These are phyloP conservation scores for Phortica okadai DNA, from an alignment of 2,888 invertebrate species.

Conservation along the genomic window DNA sequence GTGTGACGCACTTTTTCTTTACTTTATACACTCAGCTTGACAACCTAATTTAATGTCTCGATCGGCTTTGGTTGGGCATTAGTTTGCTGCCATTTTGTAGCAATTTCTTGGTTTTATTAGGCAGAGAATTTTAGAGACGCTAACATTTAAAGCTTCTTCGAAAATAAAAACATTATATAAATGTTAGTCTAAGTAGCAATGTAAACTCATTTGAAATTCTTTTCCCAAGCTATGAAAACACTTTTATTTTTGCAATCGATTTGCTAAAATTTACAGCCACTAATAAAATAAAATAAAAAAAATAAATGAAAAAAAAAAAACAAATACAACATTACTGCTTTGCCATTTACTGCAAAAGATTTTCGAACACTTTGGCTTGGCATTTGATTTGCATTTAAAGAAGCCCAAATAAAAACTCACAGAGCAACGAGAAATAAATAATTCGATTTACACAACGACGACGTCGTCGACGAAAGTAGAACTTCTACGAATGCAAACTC, in stretches of 20 bases:
- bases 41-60: slow-evolving; percentile 6
- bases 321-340: not conserved
- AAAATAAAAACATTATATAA: no score
- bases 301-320: not conserved
- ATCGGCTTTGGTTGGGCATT: no score
- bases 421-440: slow-evolving; percentile 5
- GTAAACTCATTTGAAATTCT: not conserved
- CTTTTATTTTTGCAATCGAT: not conserved
- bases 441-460: slow-evolving; percentile 28
- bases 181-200: no score
- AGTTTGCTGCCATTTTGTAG: no score
- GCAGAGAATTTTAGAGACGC: no score
- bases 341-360: not conserved
- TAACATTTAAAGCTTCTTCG: no score
- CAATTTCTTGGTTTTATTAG: no score
- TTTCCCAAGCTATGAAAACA: not conserved
- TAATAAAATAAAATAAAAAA: not conserved
- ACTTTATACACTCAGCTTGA: slow-evolving; percentile 3
- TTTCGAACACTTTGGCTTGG: not conserved
- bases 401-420: slow-evolving; percentile 5
- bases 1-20: not conserved
- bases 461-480: slow-evolving; percentile 11
- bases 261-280: not conserved
- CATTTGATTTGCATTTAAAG: slow-evolving; percentile 24
- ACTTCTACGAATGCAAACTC: not conserved